Evolutionary conservation across 2,113 vertebrate species (phyloP).

Genomic region (Scortum barcoo): DNA sequence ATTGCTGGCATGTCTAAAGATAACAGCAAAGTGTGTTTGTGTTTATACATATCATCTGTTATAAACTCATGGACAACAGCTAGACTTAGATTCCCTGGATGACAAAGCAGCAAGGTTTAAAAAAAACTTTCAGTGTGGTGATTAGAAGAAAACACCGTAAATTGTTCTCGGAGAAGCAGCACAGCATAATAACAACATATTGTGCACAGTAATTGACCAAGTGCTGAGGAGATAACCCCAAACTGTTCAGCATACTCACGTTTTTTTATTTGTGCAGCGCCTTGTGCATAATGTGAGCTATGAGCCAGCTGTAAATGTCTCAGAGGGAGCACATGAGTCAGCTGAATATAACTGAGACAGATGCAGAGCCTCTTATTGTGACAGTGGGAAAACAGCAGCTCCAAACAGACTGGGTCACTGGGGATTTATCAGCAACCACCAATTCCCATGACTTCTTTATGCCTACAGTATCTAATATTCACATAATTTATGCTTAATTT

Average conservation of each 20-base stretch:
- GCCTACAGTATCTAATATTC: neutral
- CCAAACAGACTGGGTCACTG: slow-evolving; percentile 14
- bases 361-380: slow-evolving; percentile 33
- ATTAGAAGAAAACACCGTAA: neutral
- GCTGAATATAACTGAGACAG: slow-evolving; percentile 54
- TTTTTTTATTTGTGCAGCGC: slow-evolving; percentile 22
- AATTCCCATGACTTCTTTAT: slow-evolving; percentile 16
- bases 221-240: slow-evolving; percentile 10
- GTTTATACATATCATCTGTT: too few relatives aligned
- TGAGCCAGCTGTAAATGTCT: slow-evolving; percentile 47
- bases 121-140: neutral
- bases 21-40: too few relatives aligned
- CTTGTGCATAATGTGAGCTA: slow-evolving; percentile 36
- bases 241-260: neutral
- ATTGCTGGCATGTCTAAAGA: neutral
- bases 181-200: neutral
- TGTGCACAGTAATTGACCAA: neutral
- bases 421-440: slow-evolving; percentile 11
- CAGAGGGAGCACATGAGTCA: slow-evolving; percentile 50
- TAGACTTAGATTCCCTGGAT: neutral
- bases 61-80: too few relatives aligned
- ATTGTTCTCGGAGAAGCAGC: neutral
- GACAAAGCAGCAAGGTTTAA: neutral
- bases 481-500: neutral
- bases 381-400: slow-evolving; percentile 29